Evolutionary conservation across 1,140 invertebrate genomes (phyloP), one percentile per base, ranked within the genome.

Genomic region (Ceratosolen fusciceps): DNA sequence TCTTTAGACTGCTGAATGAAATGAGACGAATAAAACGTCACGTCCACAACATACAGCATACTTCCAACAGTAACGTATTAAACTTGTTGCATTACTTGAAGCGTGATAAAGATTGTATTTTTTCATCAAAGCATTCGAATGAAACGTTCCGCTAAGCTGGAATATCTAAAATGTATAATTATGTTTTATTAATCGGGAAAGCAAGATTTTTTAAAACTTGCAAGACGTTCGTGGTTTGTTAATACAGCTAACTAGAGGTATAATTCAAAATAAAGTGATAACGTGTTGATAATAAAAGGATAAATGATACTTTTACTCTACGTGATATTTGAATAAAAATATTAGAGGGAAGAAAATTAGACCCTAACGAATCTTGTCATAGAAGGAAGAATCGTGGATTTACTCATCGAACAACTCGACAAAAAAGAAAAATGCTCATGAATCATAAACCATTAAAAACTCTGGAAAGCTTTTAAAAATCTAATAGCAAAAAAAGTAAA

Each of bases 381-480:
- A 54, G 14, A 54, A 54, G 1, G 1, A 19, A 24, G 24, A 54
- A 54, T 24, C 5, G 21, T n/a, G 14, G 19, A 54, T 54, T 54
- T 54, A 54, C 52, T 54, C 21, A 54, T 54, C n/a, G n/a, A n/a
- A n/a, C n/a, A n/a, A n/a, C n/a, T 43, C 39, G 39, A n/a, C 52
- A 19, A 5, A 4, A 54, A 54, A 54, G 5, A 54, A 12, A 52
- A 54, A 54, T n/a, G 14, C 2, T n/a, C 52, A 54, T n/a, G 52
- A 54, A 54, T 54, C 52, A 73, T 73, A 74, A 74, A 43, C 58
- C 43, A 34, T 49, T 56, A 7, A 56, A 56, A 0, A 14, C 68
- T 5, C 39, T n/a, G 68, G 1, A 24, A 43, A 77, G 70, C 26
- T 62, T 78, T 78, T 72, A 56, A 78, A 73, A 77, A 60, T 52